Evolutionary conservation across 2,797 vertebrate genomes (phyloP).

Genomic region (Falco peregrinus): DNA sequence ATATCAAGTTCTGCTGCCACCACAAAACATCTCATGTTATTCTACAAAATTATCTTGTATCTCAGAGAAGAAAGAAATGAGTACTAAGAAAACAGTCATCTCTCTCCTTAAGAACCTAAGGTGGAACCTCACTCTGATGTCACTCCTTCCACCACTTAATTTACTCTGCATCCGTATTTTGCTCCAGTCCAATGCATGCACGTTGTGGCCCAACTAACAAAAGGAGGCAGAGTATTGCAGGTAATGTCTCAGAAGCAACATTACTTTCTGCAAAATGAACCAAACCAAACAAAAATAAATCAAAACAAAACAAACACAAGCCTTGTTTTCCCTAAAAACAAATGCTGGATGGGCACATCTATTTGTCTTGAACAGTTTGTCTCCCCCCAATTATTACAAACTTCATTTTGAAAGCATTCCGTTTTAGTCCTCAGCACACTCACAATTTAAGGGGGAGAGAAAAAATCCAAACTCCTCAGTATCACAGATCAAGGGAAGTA

Average conservation of each 20-base stretch:
- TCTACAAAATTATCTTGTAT: neutral
- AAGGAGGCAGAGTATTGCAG: neutral
- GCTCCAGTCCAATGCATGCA: neutral
- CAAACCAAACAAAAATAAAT: neutral
- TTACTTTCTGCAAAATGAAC: neutral
- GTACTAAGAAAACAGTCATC: neutral
- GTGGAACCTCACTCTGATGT: neutral
- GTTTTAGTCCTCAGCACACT: neutral
- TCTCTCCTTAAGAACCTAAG: neutral
- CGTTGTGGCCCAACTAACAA: neutral
- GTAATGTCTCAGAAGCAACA: neutral
- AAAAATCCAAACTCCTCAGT: neutral
- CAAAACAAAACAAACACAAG: neutral
- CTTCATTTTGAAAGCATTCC: neutral
- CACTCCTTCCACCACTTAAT: neutral
- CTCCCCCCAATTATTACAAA: neutral
- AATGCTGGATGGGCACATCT: neutral
- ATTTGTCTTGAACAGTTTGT: neutral
- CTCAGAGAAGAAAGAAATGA: neutral
- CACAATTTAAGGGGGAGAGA: neutral
- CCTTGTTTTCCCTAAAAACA: neutral
- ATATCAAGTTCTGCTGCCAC: slow-evolving; percentile 22
- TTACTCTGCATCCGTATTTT: neutral
- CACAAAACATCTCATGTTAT: slow-evolving; percentile 27
- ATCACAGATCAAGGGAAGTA: slow-evolving; percentile 6